Conservation (phyloP, 2,888 invertebrate species). For the Chalcosyrphus nemorum region DNA sequence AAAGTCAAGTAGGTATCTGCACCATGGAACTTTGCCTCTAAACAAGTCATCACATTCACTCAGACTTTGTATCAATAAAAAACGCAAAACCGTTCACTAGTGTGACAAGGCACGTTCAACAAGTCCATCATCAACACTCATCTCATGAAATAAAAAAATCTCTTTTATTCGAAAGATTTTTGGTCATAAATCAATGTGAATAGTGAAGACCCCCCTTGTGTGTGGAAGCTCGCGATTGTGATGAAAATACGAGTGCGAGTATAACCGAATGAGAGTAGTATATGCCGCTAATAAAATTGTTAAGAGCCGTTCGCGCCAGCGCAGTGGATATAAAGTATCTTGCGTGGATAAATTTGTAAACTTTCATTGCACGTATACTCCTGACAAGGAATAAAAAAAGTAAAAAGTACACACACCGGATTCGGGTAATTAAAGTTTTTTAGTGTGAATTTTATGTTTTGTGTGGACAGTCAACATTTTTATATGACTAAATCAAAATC, state of each 20-base stretch:
- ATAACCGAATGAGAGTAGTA: conserved; percentile 4
- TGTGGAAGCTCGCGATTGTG: not conserved
- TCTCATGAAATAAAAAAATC: not conserved
- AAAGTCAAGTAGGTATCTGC: not conserved
- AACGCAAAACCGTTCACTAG: not conserved
- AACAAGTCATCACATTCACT: not conserved
- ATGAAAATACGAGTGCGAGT: not conserved
- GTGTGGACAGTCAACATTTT: conserved; percentile 11
- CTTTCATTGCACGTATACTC: conserved; percentile 15
- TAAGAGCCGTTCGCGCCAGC: too few relatives aligned
- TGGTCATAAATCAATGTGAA: conserved; percentile 43
- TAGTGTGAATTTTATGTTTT: conserved; percentile 10
- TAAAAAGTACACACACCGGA: not conserved
- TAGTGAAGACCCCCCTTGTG: conserved; percentile 4
- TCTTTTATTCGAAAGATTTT: conserved; percentile 15
- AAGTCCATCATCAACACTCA: conserved; percentile 45
- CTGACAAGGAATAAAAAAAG: conserved; percentile 28
- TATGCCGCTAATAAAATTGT: conserved; percentile 34
- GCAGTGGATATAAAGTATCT: not conserved
- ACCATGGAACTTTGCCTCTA: not conserved
- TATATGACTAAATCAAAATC: conserved; percentile 7
- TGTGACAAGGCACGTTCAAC: conserved; percentile 35
- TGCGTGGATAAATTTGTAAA: conserved; percentile 8
- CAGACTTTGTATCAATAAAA: not conserved
- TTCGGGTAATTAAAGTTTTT: conserved; percentile 19